Evolutionary conservation across 2,113 vertebrate genomes (phyloP).

Genomic region (Crotalus helleri): DNA sequence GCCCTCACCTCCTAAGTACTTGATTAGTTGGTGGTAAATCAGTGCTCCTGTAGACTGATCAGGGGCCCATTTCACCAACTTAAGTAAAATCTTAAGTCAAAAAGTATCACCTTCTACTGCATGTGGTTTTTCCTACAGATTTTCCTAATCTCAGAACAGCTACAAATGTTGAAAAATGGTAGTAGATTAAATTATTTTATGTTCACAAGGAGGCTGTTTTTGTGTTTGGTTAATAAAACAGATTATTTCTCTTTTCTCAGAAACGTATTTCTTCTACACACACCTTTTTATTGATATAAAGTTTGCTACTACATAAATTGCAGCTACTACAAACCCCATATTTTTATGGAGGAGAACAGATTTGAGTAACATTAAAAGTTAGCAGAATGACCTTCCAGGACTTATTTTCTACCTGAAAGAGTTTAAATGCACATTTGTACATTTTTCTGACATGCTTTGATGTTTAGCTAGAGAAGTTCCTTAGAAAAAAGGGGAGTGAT

Average conservation of each 20-base stretch:
- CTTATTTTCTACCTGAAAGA: background rate
- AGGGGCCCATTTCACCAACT: no score
- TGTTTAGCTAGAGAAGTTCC: background rate
- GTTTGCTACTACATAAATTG: background rate
- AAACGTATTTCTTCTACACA: background rate
- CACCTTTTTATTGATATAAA: background rate
- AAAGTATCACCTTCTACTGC: background rate
- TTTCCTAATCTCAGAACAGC: background rate
- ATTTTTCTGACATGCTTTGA: background rate
- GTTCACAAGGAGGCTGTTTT: background rate
- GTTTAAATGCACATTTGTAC: background rate
- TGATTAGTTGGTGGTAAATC: no score
- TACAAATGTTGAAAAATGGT: background rate
- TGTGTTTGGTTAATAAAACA: background rate
- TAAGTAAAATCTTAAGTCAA: background rate
- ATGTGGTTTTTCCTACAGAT: background rate
- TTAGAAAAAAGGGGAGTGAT: background rate
- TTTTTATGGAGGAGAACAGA: background rate
- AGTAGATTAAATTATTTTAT: slow-evolving; percentile 6
- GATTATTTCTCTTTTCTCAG: background rate
- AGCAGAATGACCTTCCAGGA: background rate
- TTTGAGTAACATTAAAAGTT: background rate
- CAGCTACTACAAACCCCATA: background rate
- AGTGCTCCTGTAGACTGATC: no score
- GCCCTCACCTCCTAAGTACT: no score